Evolutionary conservation across 2,888 invertebrate species (phyloP).

Genomic region (Megamerina dolium): DNA sequence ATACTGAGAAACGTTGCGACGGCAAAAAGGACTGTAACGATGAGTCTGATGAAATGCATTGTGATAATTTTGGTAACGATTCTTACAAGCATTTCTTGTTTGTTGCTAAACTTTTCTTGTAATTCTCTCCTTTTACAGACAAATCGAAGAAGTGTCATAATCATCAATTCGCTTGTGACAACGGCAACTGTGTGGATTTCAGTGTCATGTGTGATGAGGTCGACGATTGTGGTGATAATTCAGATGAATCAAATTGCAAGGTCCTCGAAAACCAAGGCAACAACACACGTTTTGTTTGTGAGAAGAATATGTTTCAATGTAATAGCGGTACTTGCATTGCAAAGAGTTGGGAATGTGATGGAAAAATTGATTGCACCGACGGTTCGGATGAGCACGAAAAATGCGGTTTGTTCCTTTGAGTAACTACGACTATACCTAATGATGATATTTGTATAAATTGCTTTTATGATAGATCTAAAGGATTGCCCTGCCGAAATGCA

Average conservation of each 20-base stretch:
- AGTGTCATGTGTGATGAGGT: constrained; percentile 52
- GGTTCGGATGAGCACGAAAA: constrained; percentile 65
- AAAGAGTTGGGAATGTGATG: constrained; percentile 64
- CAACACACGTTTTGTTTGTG: constrained; percentile 35
- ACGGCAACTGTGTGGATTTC: constrained; percentile 52
- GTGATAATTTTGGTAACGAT: constrained; percentile 48
- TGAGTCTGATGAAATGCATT: constrained; percentile 55
- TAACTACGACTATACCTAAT: neutral
- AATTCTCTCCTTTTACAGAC: constrained; percentile 12
- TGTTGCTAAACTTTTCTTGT: neutral
- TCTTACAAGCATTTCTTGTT: too few relatives aligned
- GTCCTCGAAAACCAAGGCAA: constrained; percentile 17
- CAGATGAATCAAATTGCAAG: constrained; percentile 54
- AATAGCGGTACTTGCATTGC: constrained; percentile 64
- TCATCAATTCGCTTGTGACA: constrained; percentile 51
- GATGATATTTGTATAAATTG: neutral
- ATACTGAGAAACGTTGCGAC: constrained; percentile 51
- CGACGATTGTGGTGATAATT: constrained; percentile 55
- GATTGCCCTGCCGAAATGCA: constrained; percentile 39
- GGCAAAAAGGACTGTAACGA: constrained; percentile 54
- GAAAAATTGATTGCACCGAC: constrained; percentile 68
- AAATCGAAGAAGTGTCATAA: constrained; percentile 45
- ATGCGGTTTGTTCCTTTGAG: constrained; percentile 47
- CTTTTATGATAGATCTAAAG: constrained; percentile 20
- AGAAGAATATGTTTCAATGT: constrained; percentile 57